A percentile compares a stretch with the other conserved stretches of the same genome.
These are phyloP conservation scores for Chamaedrilus cognettii DNA, from an alignment of 2,888 invertebrate genomes.

Conservation along the genomic window DNA sequence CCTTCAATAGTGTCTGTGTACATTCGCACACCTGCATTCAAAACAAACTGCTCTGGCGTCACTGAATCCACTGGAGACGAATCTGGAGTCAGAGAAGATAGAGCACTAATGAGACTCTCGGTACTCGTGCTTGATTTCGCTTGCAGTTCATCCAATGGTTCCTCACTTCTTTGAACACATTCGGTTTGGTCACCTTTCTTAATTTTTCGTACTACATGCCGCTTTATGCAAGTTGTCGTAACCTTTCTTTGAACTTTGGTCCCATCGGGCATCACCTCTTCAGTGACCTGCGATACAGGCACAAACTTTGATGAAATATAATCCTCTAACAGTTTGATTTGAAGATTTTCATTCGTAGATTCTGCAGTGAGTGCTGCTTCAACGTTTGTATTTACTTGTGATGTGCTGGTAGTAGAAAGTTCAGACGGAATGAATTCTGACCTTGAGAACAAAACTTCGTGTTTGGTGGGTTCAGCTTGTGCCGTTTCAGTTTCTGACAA, in stretches of 20 bases:
- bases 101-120: neutral
- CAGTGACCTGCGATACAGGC: constrained; percentile 10
- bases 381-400: too few relatives aligned
- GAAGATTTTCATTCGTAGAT: neutral
- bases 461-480: too few relatives aligned
- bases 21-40: constrained; percentile 8
- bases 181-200: constrained; percentile 33
- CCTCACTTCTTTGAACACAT: constrained; percentile 34
- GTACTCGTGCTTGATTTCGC: constrained; percentile 26
- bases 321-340: neutral
- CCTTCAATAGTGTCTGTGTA: constrained; percentile 39
- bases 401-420: too few relatives aligned
- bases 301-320: neutral
- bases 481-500: too few relatives aligned
- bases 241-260: constrained; percentile 42
- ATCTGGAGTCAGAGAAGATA: neutral
- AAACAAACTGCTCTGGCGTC: neutral
- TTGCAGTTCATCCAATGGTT: too few relatives aligned
- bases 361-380: neutral
- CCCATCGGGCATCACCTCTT: constrained; percentile 46
- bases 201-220: constrained; percentile 22
- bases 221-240: constrained; percentile 20
- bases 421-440: too few relatives aligned
- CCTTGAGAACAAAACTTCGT: too few relatives aligned
- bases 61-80: neutral